Base-by-base conservation (phyloP, 2,113 vertebrate species). In the Falco punctatus region DNA sequence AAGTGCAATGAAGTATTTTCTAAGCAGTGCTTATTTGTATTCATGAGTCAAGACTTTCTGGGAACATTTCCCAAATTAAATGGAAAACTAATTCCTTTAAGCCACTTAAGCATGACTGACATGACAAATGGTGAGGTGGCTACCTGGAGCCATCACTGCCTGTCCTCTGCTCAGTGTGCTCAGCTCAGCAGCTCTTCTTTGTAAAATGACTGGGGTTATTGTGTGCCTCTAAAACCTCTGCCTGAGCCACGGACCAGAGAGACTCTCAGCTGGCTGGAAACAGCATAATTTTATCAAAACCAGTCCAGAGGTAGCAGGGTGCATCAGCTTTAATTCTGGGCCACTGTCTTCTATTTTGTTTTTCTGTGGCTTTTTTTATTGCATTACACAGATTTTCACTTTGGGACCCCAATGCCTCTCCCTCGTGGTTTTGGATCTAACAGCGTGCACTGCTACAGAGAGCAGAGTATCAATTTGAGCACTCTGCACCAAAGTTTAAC, bases 21-120 rank as follows among this genome's bases (percentile, higher is more conserved):
- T 86, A 61, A 80, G 91, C 57, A 38, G 27, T 51, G 48, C 19
- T 35, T 73, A 33, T 18, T 80, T 51, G 33, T 54, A 48, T 61
- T 61, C 61, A 61, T 62, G 42, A 74, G 33, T 93, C 6, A 8
- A 94, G 90, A 81, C 49, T 85, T 78, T 88, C 85, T 74, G 77
- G 81, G 88, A 91, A 83, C 15, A 80, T 19, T 66, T 89, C 81
- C 84, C 71, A 80, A 66, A 67, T 83, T 71, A 58, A 86, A 75
- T 69, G 35, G 80, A 86, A 93, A 89, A 71, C 15, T 44, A 61
- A 86, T 89, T 95, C 62, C 81, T 90, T 70, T 46, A 66, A 83
- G 77, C 57, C 57, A 66, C 66, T 75, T 83, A 65, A 91, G 66
- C 84, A 38, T 83, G 81, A 62, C 66, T 83, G 81, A 74, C 58